A percentile compares a stretch with the other conserved stretches of the same genome.
phyloP scores from a whole-genome alignment of 2,113 vertebrate species.

The Stegostoma tigrinum region DNA sequence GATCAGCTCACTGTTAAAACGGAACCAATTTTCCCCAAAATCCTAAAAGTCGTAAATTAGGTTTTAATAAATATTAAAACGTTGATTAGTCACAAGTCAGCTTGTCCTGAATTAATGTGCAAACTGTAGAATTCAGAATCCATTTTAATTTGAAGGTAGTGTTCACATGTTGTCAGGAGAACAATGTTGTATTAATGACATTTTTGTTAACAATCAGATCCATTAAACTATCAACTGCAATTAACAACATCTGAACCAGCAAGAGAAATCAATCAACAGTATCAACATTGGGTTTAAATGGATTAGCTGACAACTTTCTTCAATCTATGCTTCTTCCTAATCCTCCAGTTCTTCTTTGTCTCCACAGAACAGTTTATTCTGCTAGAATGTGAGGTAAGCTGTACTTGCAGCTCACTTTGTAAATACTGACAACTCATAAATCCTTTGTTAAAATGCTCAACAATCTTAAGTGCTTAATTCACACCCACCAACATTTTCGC shows the following conservation, averaged over 20 bases:
- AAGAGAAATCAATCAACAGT: slow-evolving; percentile 21
- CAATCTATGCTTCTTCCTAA: slow-evolving; percentile 16
- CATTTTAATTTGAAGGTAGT: neutral
- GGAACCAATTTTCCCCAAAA: neutral
- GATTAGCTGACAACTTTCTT: slow-evolving; percentile 21
- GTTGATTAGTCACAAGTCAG: neutral
- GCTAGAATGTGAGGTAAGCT: neutral
- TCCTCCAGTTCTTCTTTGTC: slow-evolving; percentile 8
- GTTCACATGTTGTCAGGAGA: slow-evolving; percentile 7
- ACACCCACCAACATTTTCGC: neutral
- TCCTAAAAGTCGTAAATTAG: neutral
- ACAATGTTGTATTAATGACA: neutral
- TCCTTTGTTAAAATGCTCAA: neutral
- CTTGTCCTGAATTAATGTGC: neutral
- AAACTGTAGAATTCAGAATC: neutral
- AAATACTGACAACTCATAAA: neutral
- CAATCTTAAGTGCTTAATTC: neutral
- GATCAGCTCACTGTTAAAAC: neutral
- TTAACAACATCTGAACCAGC: slow-evolving; percentile 11
- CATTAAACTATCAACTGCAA: slow-evolving; percentile 21
- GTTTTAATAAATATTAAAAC: neutral
- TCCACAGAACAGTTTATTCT: slow-evolving; percentile 24
- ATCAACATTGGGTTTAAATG: slow-evolving; percentile 16
- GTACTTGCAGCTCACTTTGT: neutral
- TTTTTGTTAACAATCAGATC: slow-evolving; percentile 3